Conservation (phyloP, 2,888 invertebrate species). For the Tinea pellionella region DNA sequence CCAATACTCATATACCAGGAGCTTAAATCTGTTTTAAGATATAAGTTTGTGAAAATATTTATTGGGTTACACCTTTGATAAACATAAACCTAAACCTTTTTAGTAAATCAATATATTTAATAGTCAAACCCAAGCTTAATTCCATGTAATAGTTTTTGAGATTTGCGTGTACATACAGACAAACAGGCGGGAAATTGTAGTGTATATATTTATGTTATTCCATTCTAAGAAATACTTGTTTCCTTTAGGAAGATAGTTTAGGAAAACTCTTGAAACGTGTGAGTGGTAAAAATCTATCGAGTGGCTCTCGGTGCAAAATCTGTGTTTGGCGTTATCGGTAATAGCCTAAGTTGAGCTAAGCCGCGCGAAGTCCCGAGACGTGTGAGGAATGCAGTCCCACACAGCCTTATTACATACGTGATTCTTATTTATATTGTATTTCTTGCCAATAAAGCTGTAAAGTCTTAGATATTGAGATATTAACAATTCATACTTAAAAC, state of each 20-base stretch:
- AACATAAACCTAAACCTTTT: too few relatives aligned
- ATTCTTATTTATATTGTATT: conserved; percentile 68
- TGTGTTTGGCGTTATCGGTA: conserved; percentile 34
- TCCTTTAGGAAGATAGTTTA: too few relatives aligned
- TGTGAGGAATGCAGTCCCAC: conserved; percentile 54
- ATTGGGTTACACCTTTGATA: neutral
- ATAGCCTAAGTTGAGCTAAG: conserved; percentile 60
- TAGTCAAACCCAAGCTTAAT: too few relatives aligned
- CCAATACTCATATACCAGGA: neutral
- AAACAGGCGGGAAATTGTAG: too few relatives aligned
- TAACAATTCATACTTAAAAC: neutral
- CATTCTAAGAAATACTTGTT: too few relatives aligned
- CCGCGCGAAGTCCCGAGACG: conserved; percentile 38
- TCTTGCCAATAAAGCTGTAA: conserved; percentile 21
- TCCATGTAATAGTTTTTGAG: too few relatives aligned
- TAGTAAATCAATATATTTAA: too few relatives aligned
- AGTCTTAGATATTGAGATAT: neutral
- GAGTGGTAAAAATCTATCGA: neutral
- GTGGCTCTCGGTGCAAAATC: conserved; percentile 31
- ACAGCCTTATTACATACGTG: conserved; percentile 65
- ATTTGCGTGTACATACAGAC: too few relatives aligned
- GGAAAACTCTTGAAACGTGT: too few relatives aligned
- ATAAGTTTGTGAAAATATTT: neutral
- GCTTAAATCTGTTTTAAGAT: neutral
- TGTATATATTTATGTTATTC: too few relatives aligned